Conservation (phyloP, 2,888 invertebrate species). For the Watsonalla cultraria region DNA sequence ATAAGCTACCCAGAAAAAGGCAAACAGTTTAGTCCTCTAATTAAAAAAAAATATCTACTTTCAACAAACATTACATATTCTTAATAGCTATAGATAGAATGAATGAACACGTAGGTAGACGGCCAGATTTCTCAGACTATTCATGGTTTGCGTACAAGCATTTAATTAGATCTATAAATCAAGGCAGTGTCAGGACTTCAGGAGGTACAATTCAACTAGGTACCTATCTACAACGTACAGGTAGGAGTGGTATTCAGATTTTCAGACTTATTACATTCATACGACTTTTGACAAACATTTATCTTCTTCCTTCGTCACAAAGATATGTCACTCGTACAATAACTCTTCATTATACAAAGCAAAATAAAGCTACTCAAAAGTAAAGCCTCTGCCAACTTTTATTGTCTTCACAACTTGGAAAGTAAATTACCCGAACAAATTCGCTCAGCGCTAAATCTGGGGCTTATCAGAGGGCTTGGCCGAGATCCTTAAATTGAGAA, state of each 20-base stretch:
- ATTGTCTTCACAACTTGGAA: slow-evolving; percentile 72
- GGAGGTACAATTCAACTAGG: slow-evolving; percentile 24
- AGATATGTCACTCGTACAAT: slow-evolving; percentile 45
- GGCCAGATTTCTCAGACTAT: slow-evolving; percentile 46
- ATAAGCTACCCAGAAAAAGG: background rate
- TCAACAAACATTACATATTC: background rate
- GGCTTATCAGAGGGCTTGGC: slow-evolving; percentile 65
- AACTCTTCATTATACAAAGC: slow-evolving; percentile 57
- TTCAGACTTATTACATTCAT: background rate
- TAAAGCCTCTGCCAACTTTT: slow-evolving; percentile 60
- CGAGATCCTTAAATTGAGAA: slow-evolving; percentile 68
- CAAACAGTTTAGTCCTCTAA: background rate
- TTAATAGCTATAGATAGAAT: background rate
- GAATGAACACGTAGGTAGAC: slow-evolving; percentile 1
- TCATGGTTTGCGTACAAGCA: slow-evolving; percentile 57
- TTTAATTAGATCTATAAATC: slow-evolving; percentile 68
- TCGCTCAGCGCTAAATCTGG: slow-evolving; percentile 72
- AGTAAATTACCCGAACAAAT: slow-evolving; percentile 76
- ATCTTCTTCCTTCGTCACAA: slow-evolving; percentile 8
- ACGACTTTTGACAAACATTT: background rate
- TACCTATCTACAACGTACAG: background rate
- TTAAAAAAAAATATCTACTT: background rate
- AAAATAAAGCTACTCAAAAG: slow-evolving; percentile 60
- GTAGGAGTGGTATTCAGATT: background rate
- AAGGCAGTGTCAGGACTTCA: slow-evolving; percentile 42